Evolutionary conservation across 2,113 vertebrate genomes (phyloP), one percentile per base, ranked within the genome.

Genomic region (Prunella himalayana): DNA sequence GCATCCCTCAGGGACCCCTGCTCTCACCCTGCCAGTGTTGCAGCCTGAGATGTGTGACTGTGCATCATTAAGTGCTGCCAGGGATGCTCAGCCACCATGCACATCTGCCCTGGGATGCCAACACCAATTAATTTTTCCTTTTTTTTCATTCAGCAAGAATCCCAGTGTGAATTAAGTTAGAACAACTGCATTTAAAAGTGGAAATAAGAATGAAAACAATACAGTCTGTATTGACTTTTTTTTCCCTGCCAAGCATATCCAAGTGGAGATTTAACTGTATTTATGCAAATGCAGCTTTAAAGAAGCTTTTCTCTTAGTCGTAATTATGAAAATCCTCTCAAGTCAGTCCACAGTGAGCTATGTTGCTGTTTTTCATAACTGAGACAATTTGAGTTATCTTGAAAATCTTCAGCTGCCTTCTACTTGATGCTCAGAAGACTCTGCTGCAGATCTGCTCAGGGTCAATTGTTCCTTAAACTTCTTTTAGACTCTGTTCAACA

Each of bases 391-490:
- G 79, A 94, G 81, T 96, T 97, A 96, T 97, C 97, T 93, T 87
- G 83, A 93, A 95, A 97, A 97, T 98, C 97, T 94, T 88, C 54
- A 96, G 61, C 93, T 96, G 93, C 89, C 92, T 97, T 96, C 81
- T 97, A 93, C 81, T 82, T 13, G 33, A 94, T 96, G 95, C 95
- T 95, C 96, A 92, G 90, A 97, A 98, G 93, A 95, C 86, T 96
- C 72, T 70, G 51, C 78, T 90, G 86, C 68, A 94, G 80, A 84
- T 96, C 64, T 92, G 82, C 92, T 97, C 68, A 87, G 97, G 97
- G 97, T 97, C 97, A 98, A 95, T 98, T 97, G 95, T 97, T 98
- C 91, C 95, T 98, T 98, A 98, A 98, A 97, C 96, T 95, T 97
- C 96, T 97, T 97, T 97, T 94, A 96, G 97, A 96, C 92, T 98